These are phyloP conservation scores for Triplophysa rosa DNA, from an alignment of 2,113 vertebrate genomes.

Conservation along the genomic window DNA sequence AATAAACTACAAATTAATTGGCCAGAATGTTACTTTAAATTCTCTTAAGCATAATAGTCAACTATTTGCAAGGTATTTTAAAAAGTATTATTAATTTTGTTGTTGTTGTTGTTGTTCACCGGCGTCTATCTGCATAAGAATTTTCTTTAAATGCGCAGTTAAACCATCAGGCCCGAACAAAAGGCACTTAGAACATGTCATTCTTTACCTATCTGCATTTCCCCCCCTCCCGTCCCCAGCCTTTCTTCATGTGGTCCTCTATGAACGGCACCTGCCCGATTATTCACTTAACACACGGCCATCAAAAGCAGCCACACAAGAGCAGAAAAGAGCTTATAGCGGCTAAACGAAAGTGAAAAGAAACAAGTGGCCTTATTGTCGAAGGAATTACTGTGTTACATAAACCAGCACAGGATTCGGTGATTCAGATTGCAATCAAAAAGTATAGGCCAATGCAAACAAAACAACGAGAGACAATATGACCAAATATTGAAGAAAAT, in stretches of 20 bases:
- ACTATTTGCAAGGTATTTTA: not conserved
- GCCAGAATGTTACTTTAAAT: not conserved
- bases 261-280: constrained; percentile 62
- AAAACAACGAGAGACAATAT: constrained; percentile 36
- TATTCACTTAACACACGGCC: constrained; percentile 73
- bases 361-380: constrained; percentile 61
- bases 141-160: constrained; percentile 62
- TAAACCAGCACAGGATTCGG: constrained; percentile 50
- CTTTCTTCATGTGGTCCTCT: constrained; percentile 67
- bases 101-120: not conserved
- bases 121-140: constrained; percentile 36
- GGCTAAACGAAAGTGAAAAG: constrained; percentile 66
- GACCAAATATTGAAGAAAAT: constrained; percentile 4
- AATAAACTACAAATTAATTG: not conserved
- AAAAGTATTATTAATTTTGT: not conserved
- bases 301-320: constrained; percentile 51
- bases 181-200: constrained; percentile 65
- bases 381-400: constrained; percentile 59
- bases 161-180: constrained; percentile 57
- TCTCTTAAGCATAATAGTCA: not conserved
- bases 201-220: constrained; percentile 57
- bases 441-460: not conserved
- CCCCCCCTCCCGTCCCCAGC: constrained; percentile 38
- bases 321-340: constrained; percentile 61
- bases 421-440: constrained; percentile 45